phyloP scores from a whole-genome alignment of 2,888 invertebrate species.

The Apodemia mormo region DNA sequence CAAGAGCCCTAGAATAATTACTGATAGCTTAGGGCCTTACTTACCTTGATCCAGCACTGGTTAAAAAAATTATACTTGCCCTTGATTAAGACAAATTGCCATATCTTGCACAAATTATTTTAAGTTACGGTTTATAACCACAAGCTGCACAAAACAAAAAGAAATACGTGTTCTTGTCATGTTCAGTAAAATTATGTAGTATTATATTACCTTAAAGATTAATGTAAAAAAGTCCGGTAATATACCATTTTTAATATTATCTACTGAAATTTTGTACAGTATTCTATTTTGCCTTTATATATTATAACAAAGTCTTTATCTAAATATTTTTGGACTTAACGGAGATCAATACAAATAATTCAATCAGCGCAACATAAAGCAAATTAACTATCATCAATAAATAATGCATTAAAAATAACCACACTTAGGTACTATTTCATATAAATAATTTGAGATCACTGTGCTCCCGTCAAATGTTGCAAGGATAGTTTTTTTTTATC shows the following conservation, averaged over 20 bases:
- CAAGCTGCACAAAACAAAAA: constrained; percentile 21
- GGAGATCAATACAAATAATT: constrained; percentile 57
- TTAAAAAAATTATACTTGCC: no score
- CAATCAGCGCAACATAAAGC: constrained; percentile 37
- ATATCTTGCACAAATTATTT: no score
- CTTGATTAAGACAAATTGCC: no score
- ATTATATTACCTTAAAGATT: neutral
- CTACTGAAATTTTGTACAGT: neutral
- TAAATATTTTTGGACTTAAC: constrained; percentile 57
- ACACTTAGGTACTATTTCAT: constrained; percentile 55
- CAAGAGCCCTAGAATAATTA: no score
- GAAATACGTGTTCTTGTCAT: neutral
- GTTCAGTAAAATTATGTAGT: constrained; percentile 9
- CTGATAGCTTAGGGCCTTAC: no score
- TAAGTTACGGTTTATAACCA: no score
- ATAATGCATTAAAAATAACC: constrained; percentile 63
- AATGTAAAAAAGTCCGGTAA: constrained; percentile 17
- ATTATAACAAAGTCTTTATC: constrained; percentile 49
- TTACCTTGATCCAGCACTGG: no score
- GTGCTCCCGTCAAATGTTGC: neutral
- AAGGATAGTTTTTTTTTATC: constrained; percentile 54
- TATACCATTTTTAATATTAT: constrained; percentile 9
- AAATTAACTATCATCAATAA: constrained; percentile 50
- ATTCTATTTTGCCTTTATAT: no score
- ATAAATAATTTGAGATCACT: constrained; percentile 79